Evolutionary conservation across 1,140 invertebrate species (phyloP).

Genomic region (Geopemphigus sp.): DNA sequence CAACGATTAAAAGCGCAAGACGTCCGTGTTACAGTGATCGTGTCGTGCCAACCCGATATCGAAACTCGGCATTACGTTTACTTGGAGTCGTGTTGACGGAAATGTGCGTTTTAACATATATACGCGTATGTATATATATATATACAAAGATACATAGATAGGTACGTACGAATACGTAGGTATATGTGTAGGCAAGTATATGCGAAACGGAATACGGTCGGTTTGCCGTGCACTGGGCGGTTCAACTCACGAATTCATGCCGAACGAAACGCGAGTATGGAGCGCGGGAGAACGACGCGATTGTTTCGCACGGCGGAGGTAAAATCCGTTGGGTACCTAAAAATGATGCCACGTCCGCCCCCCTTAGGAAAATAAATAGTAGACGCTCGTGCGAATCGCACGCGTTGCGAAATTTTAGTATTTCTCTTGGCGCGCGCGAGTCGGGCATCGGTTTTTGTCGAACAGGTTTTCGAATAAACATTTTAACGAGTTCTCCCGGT

Average conservation of each 20-base stretch:
- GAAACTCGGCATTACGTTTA: neutral
- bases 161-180: neutral
- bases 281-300: neutral
- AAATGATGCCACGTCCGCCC: neutral
- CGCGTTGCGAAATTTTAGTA: neutral
- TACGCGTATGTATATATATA: neutral
- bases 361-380: neutral
- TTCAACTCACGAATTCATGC: slow-evolving; percentile 24
- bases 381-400: neutral
- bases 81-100: too few species aligned
- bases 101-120: neutral
- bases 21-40: too few species aligned
- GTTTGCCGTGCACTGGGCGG: neutral
- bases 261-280: neutral
- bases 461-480: too few species aligned
- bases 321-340: neutral
- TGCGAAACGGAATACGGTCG: neutral
- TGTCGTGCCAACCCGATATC: neutral
- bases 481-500: too few species aligned
- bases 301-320: slow-evolving; percentile 10
- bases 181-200: neutral
- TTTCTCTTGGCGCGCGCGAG: neutral
- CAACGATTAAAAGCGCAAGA: too few species aligned
- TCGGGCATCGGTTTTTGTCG: neutral
- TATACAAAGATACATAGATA: neutral